Conservation (phyloP, 2,888 invertebrate species). For the Tanytarsus gracilentus region DNA sequence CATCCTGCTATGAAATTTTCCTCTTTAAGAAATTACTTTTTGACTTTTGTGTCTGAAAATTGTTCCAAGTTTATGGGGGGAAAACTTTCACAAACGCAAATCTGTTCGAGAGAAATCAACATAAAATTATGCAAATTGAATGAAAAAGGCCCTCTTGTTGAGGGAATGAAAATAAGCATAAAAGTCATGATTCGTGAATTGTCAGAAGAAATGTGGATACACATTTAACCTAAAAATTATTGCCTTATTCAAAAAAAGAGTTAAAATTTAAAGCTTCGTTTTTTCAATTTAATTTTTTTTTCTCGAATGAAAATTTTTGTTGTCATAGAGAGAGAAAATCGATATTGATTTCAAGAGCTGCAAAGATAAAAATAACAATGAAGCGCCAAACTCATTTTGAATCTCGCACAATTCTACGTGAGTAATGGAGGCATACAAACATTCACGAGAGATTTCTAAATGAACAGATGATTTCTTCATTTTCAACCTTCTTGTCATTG, state of each 20-base stretch:
- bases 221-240: no score
- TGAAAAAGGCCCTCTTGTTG: not conserved
- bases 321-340: not conserved
- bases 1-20: not conserved
- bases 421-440: no score
- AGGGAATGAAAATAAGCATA: no score
- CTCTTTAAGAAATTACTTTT: not conserved
- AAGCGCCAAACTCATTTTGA: not conserved
- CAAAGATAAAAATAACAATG: conserved; percentile 15
- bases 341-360: conserved; percentile 8
- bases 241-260: no score
- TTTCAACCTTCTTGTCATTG: no score
- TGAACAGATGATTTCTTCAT: not conserved
- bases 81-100: not conserved
- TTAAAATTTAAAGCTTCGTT: no score
- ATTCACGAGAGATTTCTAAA: no score
- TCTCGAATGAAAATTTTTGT: not conserved
- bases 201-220: conserved; percentile 3
- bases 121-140: conserved; percentile 24
- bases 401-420: not conserved
- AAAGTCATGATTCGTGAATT: no score
- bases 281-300: not conserved
- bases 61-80: not conserved
- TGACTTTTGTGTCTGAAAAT: not conserved
- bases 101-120: not conserved